A percentile compares a stretch with the other conserved stretches of the same genome.
phyloP scores from a whole-genome alignment of 2,888 invertebrate species.

The Pediacus dermestoides region DNA sequence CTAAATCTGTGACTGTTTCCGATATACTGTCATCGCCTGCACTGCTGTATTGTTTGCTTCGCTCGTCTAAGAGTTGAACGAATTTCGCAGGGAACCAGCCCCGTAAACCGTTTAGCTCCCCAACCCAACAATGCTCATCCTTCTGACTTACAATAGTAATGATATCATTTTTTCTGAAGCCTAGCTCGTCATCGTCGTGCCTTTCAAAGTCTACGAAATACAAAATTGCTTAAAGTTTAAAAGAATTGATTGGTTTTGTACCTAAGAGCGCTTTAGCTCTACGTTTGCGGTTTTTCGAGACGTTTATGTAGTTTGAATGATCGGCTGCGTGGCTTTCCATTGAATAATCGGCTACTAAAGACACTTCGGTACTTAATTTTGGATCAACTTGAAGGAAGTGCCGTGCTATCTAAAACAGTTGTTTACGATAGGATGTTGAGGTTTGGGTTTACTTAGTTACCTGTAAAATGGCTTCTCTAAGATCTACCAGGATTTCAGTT shows the following conservation, averaged over 20 bases:
- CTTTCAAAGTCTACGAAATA: slow-evolving; percentile 80
- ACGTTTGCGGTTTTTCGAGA: slow-evolving; percentile 79
- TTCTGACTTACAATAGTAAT: slow-evolving; percentile 96
- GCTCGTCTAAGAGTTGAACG: slow-evolving; percentile 92
- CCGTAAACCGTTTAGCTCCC: slow-evolving; percentile 89
- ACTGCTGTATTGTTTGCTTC: slow-evolving; percentile 84
- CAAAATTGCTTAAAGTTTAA: slow-evolving; percentile 6
- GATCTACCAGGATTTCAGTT: slow-evolving; percentile 96
- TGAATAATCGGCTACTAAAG: slow-evolving; percentile 86
- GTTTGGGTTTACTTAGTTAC: slow-evolving; percentile 44
- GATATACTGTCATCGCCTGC: slow-evolving; percentile 97
- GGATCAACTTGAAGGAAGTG: slow-evolving; percentile 95
- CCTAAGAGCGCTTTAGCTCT: slow-evolving; percentile 90
- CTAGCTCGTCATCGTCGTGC: slow-evolving; percentile 96
- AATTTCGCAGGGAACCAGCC: slow-evolving; percentile 98
- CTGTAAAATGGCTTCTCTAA: slow-evolving; percentile 92
- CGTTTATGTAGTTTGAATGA: slow-evolving; percentile 92
- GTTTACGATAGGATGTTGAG: not conserved
- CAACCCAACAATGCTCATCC: slow-evolving; percentile 99
- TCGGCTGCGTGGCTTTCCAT: slow-evolving; percentile 94
- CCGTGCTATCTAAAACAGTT: slow-evolving; percentile 63
- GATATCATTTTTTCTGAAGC: slow-evolving; percentile 97
- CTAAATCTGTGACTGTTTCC: slow-evolving; percentile 94
- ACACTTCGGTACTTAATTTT: slow-evolving; percentile 73
- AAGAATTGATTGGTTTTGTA: slow-evolving; percentile 31